phyloP scores from a whole-genome alignment of 1,140 invertebrate genomes.

The Riptortus pedestris region DNA sequence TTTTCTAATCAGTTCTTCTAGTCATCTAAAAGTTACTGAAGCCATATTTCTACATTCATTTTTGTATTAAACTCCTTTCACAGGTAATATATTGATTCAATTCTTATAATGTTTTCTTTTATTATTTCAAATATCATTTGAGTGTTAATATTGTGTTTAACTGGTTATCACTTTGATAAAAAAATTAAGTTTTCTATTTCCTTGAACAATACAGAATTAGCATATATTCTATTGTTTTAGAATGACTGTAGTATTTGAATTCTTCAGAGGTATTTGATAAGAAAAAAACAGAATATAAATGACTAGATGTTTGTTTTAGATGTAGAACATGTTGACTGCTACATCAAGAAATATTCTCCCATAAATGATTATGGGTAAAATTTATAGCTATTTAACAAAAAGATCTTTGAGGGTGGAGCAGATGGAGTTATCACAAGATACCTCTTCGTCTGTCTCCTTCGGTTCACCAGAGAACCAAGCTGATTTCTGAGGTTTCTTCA shows the following conservation, averaged over 20 bases:
- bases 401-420: slow-evolving; percentile 72
- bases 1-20: too few relatives aligned
- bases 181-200: not conserved
- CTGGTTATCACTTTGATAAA: not conserved
- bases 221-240: not conserved
- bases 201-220: not conserved
- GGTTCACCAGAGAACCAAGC: slow-evolving; percentile 27
- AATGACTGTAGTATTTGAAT: not conserved
- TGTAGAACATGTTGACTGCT: slow-evolving; percentile 23
- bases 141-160: not conserved
- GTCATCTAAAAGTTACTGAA: too few relatives aligned
- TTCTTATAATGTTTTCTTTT: too few relatives aligned
- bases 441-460: slow-evolving; percentile 48
- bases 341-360: slow-evolving; percentile 22
- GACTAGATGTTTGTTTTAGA: not conserved
- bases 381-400: slow-evolving; percentile 54
- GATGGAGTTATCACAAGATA: slow-evolving; percentile 59
- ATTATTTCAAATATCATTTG: not conserved
- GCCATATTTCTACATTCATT: too few relatives aligned
- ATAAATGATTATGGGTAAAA: slow-evolving; percentile 24
- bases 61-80: too few relatives aligned
- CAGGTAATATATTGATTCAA: too few relatives aligned
- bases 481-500: slow-evolving; percentile 5
- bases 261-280: not conserved
- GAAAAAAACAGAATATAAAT: not conserved